Evolutionary conservation across 1,140 invertebrate genomes (phyloP).

Genomic region (Drosophila orosa): DNA sequence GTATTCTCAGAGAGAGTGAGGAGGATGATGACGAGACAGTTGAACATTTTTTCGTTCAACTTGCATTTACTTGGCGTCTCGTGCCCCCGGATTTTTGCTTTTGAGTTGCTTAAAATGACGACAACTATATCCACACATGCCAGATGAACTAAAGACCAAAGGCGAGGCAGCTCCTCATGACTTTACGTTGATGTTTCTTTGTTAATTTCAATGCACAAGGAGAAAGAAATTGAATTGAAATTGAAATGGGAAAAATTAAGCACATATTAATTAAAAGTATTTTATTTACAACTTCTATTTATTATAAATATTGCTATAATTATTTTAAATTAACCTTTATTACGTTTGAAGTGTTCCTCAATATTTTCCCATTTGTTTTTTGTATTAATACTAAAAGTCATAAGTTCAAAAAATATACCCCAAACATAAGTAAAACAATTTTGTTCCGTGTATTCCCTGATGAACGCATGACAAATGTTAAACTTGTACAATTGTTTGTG

Average conservation of each 20-base stretch:
- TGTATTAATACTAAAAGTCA: not conserved
- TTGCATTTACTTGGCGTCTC: conserved; percentile 57
- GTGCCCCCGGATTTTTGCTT: conserved; percentile 21
- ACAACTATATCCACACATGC: conserved; percentile 73
- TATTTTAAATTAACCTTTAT: too few relatives aligned
- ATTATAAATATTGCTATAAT: too few relatives aligned
- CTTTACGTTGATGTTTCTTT: conserved; percentile 76
- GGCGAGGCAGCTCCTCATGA: conserved; percentile 41
- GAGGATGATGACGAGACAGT: conserved; percentile 45
- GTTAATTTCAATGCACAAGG: conserved; percentile 62
- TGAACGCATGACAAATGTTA: conserved; percentile 73
- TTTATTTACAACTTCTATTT: too few relatives aligned
- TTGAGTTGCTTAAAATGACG: conserved; percentile 69
- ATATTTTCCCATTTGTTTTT: too few relatives aligned
- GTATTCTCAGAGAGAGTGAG: conserved; percentile 16
- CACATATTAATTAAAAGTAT: too few relatives aligned
- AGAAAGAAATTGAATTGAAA: not conserved
- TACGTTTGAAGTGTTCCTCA: too few relatives aligned
- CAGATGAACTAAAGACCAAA: conserved; percentile 41
- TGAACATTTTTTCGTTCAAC: conserved; percentile 69
- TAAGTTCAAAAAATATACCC: fast-evolving
- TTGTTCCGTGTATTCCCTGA: conserved; percentile 38
- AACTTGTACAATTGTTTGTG: conserved; percentile 68
- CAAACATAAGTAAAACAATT: not conserved
- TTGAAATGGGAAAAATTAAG: too few relatives aligned